Percentiles rank a stretch among this genome's conserved stretches.
phyloP scores from a whole-genome alignment of 2,113 vertebrate genomes.

The Narcine bancroftii region DNA sequence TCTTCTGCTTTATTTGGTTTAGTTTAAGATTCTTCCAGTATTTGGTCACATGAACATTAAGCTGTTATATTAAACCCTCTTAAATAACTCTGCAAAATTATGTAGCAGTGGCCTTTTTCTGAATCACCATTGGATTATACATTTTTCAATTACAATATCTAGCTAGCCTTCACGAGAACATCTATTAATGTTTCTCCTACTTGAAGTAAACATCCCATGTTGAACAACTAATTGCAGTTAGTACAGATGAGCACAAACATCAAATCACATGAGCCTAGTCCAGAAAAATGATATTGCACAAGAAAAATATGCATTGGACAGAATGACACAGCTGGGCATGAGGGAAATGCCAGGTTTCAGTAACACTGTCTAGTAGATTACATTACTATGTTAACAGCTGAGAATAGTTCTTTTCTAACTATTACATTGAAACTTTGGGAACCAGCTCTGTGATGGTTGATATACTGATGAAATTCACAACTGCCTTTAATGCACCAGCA shows the following conservation, averaged over 20 bases:
- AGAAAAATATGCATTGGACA: neutral
- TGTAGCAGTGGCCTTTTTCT: neutral
- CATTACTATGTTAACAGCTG: neutral
- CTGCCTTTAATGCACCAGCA: too few relatives aligned
- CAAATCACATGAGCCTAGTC: neutral
- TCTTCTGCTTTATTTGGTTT: neutral
- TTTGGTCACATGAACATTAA: neutral
- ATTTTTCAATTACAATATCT: neutral
- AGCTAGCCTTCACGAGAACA: neutral
- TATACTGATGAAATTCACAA: too few relatives aligned
- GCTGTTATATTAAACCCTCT: neutral
- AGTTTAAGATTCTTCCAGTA: neutral
- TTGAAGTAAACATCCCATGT: neutral
- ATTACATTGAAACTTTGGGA: neutral
- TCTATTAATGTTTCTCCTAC: neutral
- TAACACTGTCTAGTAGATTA: neutral
- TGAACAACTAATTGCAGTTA: neutral
- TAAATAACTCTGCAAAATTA: neutral
- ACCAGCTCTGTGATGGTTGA: too few relatives aligned
- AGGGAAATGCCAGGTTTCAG: neutral
- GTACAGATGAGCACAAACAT: neutral
- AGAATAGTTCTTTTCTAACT: neutral
- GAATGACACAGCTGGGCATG: conserved; percentile 6
- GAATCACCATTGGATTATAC: neutral
- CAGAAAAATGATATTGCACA: conserved; percentile 9